Percentiles rank a stretch among this genome's conserved stretches.
Evolutionary conservation across 2,888 invertebrate genomes (phyloP).

Genomic region (Cosmia pyralina): DNA sequence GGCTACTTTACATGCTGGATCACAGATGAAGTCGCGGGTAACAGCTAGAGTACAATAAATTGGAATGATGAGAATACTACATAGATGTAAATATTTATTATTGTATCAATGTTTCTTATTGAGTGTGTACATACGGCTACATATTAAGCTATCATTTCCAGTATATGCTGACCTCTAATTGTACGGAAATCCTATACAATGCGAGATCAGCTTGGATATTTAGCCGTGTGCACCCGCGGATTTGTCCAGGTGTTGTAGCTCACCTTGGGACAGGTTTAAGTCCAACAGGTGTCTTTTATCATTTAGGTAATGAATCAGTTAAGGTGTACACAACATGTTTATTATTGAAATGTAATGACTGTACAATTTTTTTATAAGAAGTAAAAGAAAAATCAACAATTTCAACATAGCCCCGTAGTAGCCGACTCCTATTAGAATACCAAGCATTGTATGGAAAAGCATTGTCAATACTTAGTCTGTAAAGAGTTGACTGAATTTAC

Average conservation of each 20-base stretch:
- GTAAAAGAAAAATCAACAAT: background rate
- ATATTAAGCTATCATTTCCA: no score
- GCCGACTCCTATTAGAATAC: background rate
- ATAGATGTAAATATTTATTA: background rate
- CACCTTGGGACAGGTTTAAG: slow-evolving; percentile 32
- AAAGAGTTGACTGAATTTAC: background rate
- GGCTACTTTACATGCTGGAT: no score
- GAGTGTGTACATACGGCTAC: background rate
- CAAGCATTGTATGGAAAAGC: background rate
- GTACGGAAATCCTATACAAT: no score
- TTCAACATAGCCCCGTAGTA: background rate
- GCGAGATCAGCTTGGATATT: no score
- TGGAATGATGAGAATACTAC: background rate
- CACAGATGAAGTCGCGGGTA: no score
- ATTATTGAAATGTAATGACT: no score
- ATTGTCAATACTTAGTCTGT: background rate
- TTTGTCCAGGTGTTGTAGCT: slow-evolving; percentile 22
- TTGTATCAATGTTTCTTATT: background rate
- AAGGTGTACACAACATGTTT: no score
- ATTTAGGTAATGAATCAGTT: background rate
- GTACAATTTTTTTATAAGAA: no score
- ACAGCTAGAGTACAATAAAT: background rate
- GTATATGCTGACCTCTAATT: no score
- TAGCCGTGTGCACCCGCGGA: no score
- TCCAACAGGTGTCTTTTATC: slow-evolving; percentile 6